These are phyloP conservation scores for Dissostichus mawsoni DNA, from an alignment of 2,113 vertebrate genomes.

Conservation along the genomic window DNA sequence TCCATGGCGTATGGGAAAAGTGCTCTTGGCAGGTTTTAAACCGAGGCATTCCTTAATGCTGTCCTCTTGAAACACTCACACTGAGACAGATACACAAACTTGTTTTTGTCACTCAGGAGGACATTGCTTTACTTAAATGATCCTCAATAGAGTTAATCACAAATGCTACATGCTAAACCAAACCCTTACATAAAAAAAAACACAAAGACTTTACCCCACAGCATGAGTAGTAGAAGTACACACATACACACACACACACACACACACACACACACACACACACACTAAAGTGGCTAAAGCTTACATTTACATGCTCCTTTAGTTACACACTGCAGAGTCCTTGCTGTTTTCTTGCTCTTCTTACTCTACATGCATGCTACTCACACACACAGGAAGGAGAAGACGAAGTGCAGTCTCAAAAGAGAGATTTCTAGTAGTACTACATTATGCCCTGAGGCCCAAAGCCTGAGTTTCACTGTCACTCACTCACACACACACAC, in stretches of 20 bases:
- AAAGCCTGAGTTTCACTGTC: constrained; percentile 58
- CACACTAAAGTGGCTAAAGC: background rate
- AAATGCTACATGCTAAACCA: constrained; percentile 18
- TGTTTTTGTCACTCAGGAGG: constrained; percentile 53
- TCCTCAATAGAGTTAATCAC: constrained; percentile 14
- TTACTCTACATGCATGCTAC: background rate
- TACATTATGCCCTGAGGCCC: constrained; percentile 51
- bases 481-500: constrained; percentile 9
- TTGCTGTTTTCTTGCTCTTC: background rate
- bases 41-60: constrained; percentile 82
- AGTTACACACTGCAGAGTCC: background rate
- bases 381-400: background rate
- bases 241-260: constrained; percentile 7
- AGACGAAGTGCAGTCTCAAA: constrained; percentile 40
- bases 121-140: constrained; percentile 36
- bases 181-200: constrained; percentile 15
- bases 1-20: constrained; percentile 84
- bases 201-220: constrained; percentile 2
- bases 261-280: constrained; percentile 7
- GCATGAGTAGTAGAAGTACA: background rate
- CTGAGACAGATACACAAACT: constrained; percentile 57
- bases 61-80: constrained; percentile 68
- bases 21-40: constrained; percentile 81
- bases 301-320: constrained; percentile 22
- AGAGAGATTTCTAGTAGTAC: constrained; percentile 61